phyloP scores from a whole-genome alignment of 2,113 vertebrate genomes.

The Albula glossodonta region DNA sequence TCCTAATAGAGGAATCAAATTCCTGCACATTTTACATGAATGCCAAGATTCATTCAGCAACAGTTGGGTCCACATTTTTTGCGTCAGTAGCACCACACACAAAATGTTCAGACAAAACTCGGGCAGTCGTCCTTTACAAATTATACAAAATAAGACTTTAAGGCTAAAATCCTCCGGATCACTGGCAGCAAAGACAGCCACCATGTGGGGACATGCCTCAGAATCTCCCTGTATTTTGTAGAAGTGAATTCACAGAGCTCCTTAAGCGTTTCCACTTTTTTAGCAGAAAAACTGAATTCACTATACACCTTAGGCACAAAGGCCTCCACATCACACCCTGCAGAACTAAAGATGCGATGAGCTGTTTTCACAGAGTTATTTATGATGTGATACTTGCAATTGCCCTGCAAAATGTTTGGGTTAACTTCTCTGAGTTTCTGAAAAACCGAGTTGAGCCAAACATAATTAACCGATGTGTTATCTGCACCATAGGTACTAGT shows the following conservation, averaged over 20 bases:
- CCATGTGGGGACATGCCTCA: not conserved
- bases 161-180: not conserved
- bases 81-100: constrained; percentile 7
- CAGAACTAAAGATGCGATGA: not conserved
- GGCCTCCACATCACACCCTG: not conserved
- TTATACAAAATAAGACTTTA: constrained; percentile 15
- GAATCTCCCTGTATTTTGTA: not conserved
- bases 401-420: constrained; percentile 1
- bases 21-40: constrained; percentile 20
- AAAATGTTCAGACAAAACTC: constrained; percentile 18
- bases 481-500: constrained; percentile 22
- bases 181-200: not conserved
- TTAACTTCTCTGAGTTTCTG: not conserved
- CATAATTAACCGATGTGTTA: constrained; percentile 16
- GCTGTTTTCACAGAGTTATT: constrained; percentile 6
- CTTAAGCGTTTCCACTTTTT: not conserved
- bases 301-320: not conserved
- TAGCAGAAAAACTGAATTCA: not conserved
- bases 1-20: constrained; percentile 18
- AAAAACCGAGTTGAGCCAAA: not conserved
- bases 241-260: not conserved
- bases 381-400: constrained; percentile 1
- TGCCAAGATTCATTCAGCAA: constrained; percentile 8
- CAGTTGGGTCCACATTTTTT: constrained; percentile 4
- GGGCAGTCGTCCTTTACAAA: constrained; percentile 6